Evolutionary conservation across 1,140 invertebrate genomes (phyloP).

Genomic region (Panulirus ornatus): DNA sequence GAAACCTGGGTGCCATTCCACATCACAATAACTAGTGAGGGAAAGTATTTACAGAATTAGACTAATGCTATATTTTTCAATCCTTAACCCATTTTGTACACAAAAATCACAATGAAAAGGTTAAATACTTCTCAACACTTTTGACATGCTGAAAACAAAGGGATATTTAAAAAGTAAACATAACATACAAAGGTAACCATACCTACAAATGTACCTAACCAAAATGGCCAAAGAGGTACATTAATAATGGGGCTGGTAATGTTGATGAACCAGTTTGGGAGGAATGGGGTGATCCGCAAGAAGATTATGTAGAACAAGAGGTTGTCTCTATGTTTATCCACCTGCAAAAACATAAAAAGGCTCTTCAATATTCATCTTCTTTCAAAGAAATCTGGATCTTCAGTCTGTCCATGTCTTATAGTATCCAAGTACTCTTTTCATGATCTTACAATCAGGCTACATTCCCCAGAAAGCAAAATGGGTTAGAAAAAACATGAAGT

Average conservation of each 20-base stretch:
- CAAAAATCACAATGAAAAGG: neutral
- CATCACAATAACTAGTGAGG: no score
- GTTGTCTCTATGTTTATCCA: conserved; percentile 90
- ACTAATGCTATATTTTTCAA: no score
- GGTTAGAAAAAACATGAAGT: no score
- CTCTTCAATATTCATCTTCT: no score
- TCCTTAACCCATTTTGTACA: no score
- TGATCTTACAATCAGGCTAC: no score
- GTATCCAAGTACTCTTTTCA: no score
- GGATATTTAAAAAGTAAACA: neutral
- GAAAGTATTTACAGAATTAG: no score
- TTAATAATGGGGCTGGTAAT: conserved; percentile 97
- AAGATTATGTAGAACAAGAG: conserved; percentile 98
- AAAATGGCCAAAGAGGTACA: conserved; percentile 95
- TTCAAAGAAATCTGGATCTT: no score
- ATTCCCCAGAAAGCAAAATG: no score
- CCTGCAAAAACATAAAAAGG: conserved; percentile 79
- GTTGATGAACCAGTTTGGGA: conserved; percentile 99
- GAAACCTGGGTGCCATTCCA: no score
- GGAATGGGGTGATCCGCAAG: conserved; percentile 96
- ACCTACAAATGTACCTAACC: conserved; percentile 92
- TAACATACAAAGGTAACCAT: conserved; percentile 76
- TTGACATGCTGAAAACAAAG: neutral
- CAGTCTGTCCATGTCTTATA: no score
- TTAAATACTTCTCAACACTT: neutral